Evolutionary conservation across 2,113 vertebrate genomes (phyloP), one percentile per base, ranked within the genome.

Genomic region (Nannospalax galili): DNA sequence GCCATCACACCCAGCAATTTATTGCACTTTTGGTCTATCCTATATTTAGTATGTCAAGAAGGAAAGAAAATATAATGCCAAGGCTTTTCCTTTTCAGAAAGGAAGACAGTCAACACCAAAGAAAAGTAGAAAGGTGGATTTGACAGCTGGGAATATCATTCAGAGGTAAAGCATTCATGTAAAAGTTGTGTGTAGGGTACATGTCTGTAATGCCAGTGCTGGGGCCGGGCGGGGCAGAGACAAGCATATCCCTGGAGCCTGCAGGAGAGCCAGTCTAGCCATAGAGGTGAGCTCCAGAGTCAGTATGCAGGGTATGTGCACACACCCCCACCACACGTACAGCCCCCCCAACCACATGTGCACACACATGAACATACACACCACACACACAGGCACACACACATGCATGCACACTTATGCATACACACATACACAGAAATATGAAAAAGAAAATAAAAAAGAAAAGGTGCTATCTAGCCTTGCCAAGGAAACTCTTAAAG

Each of bases 101-200:
- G 80, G 65, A 81, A 94, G 16, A 4, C 22, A 81, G 30, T 82
- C 70, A 72, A 28, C n/a, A 64, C 86, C 37, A 67, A 92, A 40
- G n/a, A 56, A 90, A 87, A 69, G 1, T 52, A 24, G 58, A 40
- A 94, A 73, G 42, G 6, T 69, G 30, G n/a, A 84, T 72, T 17
- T 7, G 22, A 40, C 4, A 1, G 1, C 24, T 81, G 24, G 56
- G 79, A 40, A 40, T 35, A 17, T 40, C 79, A 81, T 19, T 26
- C 11, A 9, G 24, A 9, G 58, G n/a, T 19, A 28, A 40, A 81
- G n/a, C 22, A 19, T 28, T 16, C 2, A 1, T 81, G n/a, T 81
- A 14, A 37, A 40, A 80, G n/a, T 5, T 28, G 56, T 7, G 58
- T 7, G 28, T 10, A 22, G 24, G 16, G 24, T 3, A 4, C 37